phyloP scores from a whole-genome alignment of 2,888 invertebrate species.

The Ichneumoninae sp. region DNA sequence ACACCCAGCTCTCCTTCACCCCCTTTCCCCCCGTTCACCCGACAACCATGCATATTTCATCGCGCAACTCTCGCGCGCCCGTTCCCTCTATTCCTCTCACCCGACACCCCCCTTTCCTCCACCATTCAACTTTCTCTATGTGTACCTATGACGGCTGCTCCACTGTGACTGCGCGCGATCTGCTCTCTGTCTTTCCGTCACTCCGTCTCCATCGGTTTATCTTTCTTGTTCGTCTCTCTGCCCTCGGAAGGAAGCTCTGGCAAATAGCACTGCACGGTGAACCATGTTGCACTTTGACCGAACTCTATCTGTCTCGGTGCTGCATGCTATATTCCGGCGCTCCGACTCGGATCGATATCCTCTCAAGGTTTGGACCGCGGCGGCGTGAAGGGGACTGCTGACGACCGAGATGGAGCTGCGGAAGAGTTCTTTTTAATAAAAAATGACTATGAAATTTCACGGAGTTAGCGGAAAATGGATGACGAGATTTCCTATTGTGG shows the following conservation, averaged over 20 bases:
- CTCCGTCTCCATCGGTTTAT: constrained; percentile 19
- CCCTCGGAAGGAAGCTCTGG: constrained; percentile 14
- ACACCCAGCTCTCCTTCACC: constrained; percentile 30
- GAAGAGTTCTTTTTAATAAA: not conserved
- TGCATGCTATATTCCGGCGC: constrained; percentile 14
- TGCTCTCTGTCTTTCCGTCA: constrained; percentile 14
- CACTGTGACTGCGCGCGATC: constrained; percentile 22
- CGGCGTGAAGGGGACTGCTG: not conserved
- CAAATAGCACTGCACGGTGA: constrained; percentile 12
- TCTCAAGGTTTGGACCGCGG: constrained; percentile 35
- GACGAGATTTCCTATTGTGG: too few species aligned
- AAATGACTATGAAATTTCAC: not conserved
- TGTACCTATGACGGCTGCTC: constrained; percentile 36
- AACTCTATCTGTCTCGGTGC: constrained; percentile 32
- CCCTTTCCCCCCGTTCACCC: constrained; percentile 49
- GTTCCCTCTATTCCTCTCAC: constrained; percentile 64
- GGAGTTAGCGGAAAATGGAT: not conserved
- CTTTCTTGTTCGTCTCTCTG: constrained; percentile 27
- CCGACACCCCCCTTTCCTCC: constrained; percentile 52
- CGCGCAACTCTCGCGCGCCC: constrained; percentile 54
- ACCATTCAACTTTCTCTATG: constrained; percentile 62
- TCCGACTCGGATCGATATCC: constrained; percentile 43
- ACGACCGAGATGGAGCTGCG: not conserved
- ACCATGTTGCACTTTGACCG: constrained; percentile 30
- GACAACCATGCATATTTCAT: constrained; percentile 66